phyloP scores from a whole-genome alignment of 1,140 invertebrate species.

The Penaeus chinensis region DNA sequence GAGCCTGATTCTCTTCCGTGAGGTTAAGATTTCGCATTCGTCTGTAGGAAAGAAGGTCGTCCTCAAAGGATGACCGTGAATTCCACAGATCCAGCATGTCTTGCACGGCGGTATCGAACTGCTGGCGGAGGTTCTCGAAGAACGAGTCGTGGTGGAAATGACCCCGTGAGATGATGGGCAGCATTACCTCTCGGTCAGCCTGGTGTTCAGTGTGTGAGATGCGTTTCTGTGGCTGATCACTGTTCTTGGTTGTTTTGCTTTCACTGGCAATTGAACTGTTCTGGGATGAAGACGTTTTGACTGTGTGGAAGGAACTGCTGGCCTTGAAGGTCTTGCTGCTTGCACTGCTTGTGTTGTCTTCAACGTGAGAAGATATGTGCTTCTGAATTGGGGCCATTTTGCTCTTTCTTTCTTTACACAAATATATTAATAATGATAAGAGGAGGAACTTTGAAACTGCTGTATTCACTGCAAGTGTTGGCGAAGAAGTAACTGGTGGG shows the following conservation, averaged over 20 bases:
- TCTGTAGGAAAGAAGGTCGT: slow-evolving; percentile 41
- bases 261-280: too few relatives aligned
- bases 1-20: slow-evolving; percentile 49
- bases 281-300: too few relatives aligned
- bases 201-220: background rate
- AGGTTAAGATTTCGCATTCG: slow-evolving; percentile 19
- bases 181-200: background rate
- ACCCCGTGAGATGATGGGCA: slow-evolving; percentile 26
- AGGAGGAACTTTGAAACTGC: too few relatives aligned
- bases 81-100: slow-evolving; percentile 14
- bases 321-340: too few relatives aligned
- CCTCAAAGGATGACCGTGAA: background rate
- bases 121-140: slow-evolving; percentile 28
- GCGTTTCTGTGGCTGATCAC: background rate
- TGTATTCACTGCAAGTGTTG: too few relatives aligned
- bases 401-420: too few relatives aligned
- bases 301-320: background rate
- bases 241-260: background rate
- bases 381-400: too few relatives aligned
- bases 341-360: background rate
- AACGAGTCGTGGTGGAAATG: slow-evolving; percentile 35
- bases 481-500: too few relatives aligned
- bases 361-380: too few relatives aligned
- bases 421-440: too few relatives aligned
- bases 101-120: slow-evolving; percentile 31